Conservation (phyloP, 2,888 invertebrate genomes). For the Physocephala rufipes region DNA sequence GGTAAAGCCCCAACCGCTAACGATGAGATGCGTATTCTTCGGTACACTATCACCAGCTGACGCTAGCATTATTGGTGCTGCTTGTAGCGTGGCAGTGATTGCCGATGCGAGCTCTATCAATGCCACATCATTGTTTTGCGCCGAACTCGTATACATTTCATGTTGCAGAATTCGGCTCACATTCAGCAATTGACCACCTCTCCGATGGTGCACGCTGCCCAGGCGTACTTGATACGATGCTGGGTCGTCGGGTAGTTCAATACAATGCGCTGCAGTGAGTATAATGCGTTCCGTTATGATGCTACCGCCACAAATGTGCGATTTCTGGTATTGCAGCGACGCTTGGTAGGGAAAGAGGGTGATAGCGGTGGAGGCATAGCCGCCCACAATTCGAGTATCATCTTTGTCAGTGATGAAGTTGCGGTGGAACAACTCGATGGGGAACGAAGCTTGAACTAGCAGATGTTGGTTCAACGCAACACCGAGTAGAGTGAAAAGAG, state of each 20-base stretch:
- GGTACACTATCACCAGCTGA: conserved; percentile 40
- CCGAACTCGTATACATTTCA: conserved; percentile 48
- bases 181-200: conserved; percentile 52
- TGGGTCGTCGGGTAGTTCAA: conserved; percentile 47
- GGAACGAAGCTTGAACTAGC: not conserved
- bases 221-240: conserved; percentile 52
- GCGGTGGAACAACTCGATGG: not conserved
- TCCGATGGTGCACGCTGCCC: conserved; percentile 50
- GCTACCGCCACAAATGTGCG: conserved; percentile 48
- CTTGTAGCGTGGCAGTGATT: conserved; percentile 48
- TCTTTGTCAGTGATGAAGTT: not conserved
- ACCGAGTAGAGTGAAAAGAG: not conserved
- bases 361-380: conserved; percentile 44
- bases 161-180: conserved; percentile 52
- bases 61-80: conserved; percentile 52
- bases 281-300: conserved; percentile 43
- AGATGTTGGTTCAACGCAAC: not conserved
- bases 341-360: conserved; percentile 46
- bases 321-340: conserved; percentile 44
- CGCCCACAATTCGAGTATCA: conserved; percentile 48
- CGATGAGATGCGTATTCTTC: conserved; percentile 43
- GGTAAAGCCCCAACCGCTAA: conserved; percentile 58
- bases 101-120: conserved; percentile 51
- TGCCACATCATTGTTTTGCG: conserved; percentile 56
- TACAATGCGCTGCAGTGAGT: conserved; percentile 49